Evolutionary conservation across 1,140 invertebrate genomes (phyloP).

Genomic region (Drosophila arizonae): DNA sequence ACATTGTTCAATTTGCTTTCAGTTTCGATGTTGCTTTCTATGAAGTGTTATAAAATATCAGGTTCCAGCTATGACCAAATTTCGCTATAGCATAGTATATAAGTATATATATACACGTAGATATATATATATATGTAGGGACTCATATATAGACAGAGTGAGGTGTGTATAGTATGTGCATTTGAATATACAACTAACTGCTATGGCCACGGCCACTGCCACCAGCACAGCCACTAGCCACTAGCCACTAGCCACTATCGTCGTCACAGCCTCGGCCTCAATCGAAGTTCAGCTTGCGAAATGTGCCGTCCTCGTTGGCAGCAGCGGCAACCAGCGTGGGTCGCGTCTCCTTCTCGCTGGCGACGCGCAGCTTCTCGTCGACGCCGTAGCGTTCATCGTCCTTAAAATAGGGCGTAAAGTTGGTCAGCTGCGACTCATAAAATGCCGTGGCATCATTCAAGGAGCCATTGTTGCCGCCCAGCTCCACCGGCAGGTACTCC

Average conservation of each 20-base stretch:
- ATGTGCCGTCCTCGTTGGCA: conserved; percentile 49
- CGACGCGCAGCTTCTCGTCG: conserved; percentile 84
- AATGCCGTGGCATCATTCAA: conserved; percentile 82
- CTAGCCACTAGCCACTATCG: background rate
- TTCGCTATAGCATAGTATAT: conserved; percentile 54
- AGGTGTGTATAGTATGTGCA: conserved; percentile 60
- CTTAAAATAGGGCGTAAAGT: conserved; percentile 83
- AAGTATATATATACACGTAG: conserved; percentile 42
- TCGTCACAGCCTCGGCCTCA: conserved; percentile 41
- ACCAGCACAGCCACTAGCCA: background rate
- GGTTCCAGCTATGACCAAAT: conserved; percentile 72
- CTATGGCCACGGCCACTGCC: conserved; percentile 1
- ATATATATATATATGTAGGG: conserved; percentile 28
- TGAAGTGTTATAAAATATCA: conserved; percentile 75
- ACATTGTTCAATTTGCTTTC: conserved; percentile 72
- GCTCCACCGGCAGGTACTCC: conserved; percentile 84
- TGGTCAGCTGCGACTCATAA: conserved; percentile 84
- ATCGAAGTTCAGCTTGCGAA: conserved; percentile 76
- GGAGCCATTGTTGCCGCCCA: conserved; percentile 84
- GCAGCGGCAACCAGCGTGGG: conserved; percentile 23
- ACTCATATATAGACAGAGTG: conserved; percentile 15
- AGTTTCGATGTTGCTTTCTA: conserved; percentile 67
- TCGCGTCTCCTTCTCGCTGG: conserved; percentile 49
- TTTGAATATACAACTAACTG: conserved; percentile 65
- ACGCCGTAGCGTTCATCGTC: conserved; percentile 84